Conservation (phyloP, 2,113 vertebrate species). For the Glaucomys volans region DNA sequence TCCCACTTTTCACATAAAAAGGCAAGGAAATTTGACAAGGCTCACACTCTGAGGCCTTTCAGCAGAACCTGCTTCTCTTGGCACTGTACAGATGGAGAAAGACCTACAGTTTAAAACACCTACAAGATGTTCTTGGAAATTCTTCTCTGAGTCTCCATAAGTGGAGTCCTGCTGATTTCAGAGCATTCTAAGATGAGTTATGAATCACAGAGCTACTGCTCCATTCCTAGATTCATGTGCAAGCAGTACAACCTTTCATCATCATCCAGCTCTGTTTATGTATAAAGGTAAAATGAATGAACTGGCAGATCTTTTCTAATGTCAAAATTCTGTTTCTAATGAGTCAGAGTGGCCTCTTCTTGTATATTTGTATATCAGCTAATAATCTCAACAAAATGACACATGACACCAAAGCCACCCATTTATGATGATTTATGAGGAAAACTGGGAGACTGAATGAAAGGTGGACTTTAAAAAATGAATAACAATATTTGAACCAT, state of each 20-base stretch:
- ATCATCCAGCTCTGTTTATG: background rate
- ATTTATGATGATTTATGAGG: background rate
- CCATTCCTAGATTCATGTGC: background rate
- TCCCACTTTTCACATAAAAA: background rate
- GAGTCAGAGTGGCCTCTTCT: background rate
- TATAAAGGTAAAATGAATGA: background rate
- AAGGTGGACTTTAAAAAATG: background rate
- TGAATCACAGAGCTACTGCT: background rate
- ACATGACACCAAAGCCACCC: background rate
- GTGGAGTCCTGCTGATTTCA: background rate
- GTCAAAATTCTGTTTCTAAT: background rate
- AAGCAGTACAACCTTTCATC: rapidly evolving
- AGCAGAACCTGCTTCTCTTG: background rate
- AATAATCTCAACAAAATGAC: background rate
- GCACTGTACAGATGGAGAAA: background rate
- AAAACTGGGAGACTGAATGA: background rate
- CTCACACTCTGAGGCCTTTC: background rate
- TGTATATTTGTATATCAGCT: background rate
- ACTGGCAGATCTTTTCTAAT: background rate
- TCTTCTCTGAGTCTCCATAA: background rate
- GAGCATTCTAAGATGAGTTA: background rate
- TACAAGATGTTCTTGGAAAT: background rate
- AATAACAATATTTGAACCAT: background rate
- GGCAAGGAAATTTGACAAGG: background rate
- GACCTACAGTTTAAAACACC: background rate